phyloP scores from a whole-genome alignment of 23 tunicate genomes.

The Ascidia mentula region DNA sequence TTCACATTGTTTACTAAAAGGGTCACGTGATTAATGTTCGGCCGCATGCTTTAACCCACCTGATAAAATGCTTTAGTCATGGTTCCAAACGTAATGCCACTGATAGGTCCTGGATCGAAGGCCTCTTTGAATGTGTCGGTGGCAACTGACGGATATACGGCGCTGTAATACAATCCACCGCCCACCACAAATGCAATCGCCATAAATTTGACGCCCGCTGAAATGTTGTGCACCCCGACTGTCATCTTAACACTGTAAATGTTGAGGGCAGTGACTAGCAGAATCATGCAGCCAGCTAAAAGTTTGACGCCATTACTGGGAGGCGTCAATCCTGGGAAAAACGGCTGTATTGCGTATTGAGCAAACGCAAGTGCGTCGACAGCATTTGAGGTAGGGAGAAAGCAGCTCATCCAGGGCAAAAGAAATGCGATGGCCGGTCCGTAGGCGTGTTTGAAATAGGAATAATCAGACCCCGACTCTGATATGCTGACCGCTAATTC shows the following conservation, averaged over 20 bases:
- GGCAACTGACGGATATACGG: not conserved
- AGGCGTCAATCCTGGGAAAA: not conserved
- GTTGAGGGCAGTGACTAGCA: conserved; percentile 18
- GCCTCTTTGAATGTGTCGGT: not conserved
- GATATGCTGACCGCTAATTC: conserved; percentile 16
- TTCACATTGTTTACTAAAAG: too few relatives aligned
- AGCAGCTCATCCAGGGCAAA: conserved; percentile 10
- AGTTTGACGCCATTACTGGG: not conserved
- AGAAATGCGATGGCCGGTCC: conserved; percentile 21
- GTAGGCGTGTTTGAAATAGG: conserved; percentile 25
- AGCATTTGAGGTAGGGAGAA: not conserved
- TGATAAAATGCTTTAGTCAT: conserved; percentile 8
- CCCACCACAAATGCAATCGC: conserved; percentile 2
- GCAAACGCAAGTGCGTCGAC: conserved; percentile 12
- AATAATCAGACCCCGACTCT: conserved; percentile 24
- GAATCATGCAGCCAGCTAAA: conserved; percentile 5
- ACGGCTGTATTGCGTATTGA: conserved; percentile 1
- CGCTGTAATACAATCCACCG: not conserved
- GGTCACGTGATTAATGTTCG: too few relatives aligned
- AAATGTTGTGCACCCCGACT: not conserved
- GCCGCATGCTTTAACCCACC: too few relatives aligned
- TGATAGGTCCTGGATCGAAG: not conserved
- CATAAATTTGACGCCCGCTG: not conserved
- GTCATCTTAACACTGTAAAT: not conserved
- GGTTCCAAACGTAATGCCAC: not conserved